phyloP scores from a whole-genome alignment of 2,113 vertebrate species.

The Strix uralensis region DNA sequence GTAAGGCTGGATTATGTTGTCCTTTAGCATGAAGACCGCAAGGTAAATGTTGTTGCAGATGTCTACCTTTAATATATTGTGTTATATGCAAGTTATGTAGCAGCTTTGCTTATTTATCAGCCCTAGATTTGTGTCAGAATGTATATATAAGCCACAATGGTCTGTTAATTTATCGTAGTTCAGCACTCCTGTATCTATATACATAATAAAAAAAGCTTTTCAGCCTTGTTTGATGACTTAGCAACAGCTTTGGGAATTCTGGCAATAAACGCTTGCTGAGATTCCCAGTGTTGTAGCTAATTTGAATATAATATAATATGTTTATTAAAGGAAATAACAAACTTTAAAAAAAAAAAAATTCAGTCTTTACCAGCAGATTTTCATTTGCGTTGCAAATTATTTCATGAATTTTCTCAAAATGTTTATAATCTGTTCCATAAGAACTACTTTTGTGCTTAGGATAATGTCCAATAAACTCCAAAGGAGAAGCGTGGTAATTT shows the following conservation, averaged over 20 bases:
- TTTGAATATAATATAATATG: not conserved
- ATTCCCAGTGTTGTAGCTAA: not conserved
- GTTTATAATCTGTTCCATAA: not conserved
- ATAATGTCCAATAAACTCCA: not conserved
- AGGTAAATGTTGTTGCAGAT: not conserved
- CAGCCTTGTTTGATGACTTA: not conserved
- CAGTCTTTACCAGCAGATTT: not conserved
- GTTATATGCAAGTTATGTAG: fast-evolving
- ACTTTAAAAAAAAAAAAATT: not conserved
- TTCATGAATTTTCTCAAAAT: not conserved
- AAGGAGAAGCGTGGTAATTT: not conserved
- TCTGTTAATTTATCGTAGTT: not conserved
- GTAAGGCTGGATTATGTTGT: not conserved
- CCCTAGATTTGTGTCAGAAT: not conserved
- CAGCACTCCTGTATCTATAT: not conserved
- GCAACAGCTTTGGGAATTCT: not conserved
- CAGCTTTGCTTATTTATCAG: not conserved
- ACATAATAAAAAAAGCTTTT: not conserved
- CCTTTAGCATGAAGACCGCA: not conserved
- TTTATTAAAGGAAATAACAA: not conserved
- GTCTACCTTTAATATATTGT: not conserved
- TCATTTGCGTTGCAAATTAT: not conserved
- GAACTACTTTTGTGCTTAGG: not conserved
- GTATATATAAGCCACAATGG: not conserved
- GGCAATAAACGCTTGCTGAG: not conserved